phyloP scores from a whole-genome alignment of 64 coral and sea anemone species.

The Montipora foliosa region DNA sequence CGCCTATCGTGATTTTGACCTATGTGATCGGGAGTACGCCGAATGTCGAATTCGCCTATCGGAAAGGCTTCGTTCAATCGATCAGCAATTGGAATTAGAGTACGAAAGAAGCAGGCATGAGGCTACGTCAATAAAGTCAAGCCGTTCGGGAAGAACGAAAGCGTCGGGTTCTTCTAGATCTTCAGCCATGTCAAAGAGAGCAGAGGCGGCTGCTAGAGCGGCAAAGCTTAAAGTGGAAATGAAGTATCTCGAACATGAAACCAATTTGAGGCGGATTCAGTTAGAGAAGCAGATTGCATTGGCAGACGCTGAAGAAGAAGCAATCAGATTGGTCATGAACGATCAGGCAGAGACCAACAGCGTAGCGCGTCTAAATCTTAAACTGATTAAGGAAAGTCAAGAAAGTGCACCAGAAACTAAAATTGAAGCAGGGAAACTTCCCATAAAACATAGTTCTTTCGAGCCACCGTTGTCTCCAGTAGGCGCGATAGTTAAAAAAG shows the following conservation, averaged over 20 bases:
- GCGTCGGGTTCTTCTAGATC: slow-evolving; percentile 14
- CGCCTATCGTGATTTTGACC: slow-evolving; percentile 50
- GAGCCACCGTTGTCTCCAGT: not conserved
- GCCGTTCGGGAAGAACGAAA: not conserved
- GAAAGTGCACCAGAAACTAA: not conserved
- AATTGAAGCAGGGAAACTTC: not conserved
- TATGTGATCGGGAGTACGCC: slow-evolving; percentile 61
- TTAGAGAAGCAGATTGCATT: slow-evolving; percentile 68
- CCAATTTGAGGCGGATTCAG: slow-evolving; percentile 49
- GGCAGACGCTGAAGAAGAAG: slow-evolving; percentile 70
- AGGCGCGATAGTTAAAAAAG: not conserved
- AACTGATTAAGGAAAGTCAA: not conserved
- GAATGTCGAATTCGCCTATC: slow-evolving; percentile 48
- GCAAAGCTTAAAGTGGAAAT: slow-evolving; percentile 58
- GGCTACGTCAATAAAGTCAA: not conserved
- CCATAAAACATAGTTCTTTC: not conserved
- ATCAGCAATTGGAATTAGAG: too few species aligned
- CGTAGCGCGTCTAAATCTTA: not conserved
- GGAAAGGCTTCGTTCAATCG: slow-evolving; percentile 31
- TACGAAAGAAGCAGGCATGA: not conserved
- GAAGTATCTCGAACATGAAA: slow-evolving; percentile 55
- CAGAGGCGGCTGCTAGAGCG: slow-evolving; percentile 48
- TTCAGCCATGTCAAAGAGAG: slow-evolving; percentile 46
- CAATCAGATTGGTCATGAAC: slow-evolving; percentile 23
- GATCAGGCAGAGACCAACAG: slow-evolving; percentile 2